Evolutionary conservation across 2,797 vertebrate species (phyloP), one percentile per base, ranked within the genome.

Genomic region (Crocodylus rhombifer): DNA sequence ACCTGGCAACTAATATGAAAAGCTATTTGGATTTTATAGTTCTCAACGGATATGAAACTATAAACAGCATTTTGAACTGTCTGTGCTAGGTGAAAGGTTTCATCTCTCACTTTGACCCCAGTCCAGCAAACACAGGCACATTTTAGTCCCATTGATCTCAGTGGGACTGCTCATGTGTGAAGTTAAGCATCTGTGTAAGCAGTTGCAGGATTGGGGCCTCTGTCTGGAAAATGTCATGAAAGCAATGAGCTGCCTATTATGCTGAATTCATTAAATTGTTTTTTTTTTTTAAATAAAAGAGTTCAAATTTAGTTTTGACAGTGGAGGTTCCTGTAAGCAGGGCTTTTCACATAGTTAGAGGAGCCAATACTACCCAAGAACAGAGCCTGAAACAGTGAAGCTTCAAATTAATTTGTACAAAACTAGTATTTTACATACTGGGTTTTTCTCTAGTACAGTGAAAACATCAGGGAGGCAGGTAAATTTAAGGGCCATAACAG

Each of bases 51-150:
- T 92, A 95, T 69, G 81, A 95, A 96, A 94, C 83, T 94, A 90
- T 95, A 96, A 97, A 97, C 92, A 96, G 36, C 91, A 79, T 92
- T 94, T 94, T 95, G 90, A 95, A 95, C 95, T 96, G 92, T 96
- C 95, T 95, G 77, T 85, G 88, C 80, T 97, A 95, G 95, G 96
- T 93, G 92, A 97, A 96, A 95, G 88, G 63, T 93, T 97, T 96
- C 94, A 96, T 92, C 51, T 96, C 89, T 94, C 95, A 96, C 95
- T 91, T 96, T 73, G 80, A 95, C 89, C 71, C 28, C 33, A 55
- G 82, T 94, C 91, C 92, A 94, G 91, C 86, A 92, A 97, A 94
- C 91, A 93, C 92, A 94, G 89, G 64, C 3, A 0, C 93, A 88
- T 92, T 96, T 89, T 25, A 87, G 84, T 63, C 77, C 51, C 80